phyloP scores from a whole-genome alignment of 2,888 invertebrate genomes.

The Epinotia brunnichana region DNA sequence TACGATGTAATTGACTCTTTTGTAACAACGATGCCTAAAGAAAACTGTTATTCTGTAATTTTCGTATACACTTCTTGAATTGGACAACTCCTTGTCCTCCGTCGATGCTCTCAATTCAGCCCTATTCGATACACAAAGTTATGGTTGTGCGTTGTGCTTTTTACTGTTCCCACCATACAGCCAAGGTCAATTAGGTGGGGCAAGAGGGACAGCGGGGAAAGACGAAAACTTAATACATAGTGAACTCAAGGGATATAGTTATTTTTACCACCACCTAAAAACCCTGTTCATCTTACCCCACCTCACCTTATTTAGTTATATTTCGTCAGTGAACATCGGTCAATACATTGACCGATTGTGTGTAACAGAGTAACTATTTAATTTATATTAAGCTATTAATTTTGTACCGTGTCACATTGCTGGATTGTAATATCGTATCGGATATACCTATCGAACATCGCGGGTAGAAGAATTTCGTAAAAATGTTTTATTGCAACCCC shows the following conservation, averaged over 20 bases:
- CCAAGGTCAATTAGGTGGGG: background rate
- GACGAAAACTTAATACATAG: too few species aligned
- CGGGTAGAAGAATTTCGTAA: constrained; percentile 37
- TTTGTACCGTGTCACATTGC: background rate
- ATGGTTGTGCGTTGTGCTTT: too few species aligned
- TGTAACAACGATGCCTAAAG: background rate
- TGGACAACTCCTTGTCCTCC: too few species aligned
- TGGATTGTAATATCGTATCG: background rate
- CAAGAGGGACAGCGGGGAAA: too few species aligned
- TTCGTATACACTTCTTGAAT: background rate
- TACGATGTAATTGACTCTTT: background rate
- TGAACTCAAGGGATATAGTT: too few species aligned
- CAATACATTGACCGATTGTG: background rate
- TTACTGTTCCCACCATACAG: too few species aligned
- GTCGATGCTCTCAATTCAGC: background rate
- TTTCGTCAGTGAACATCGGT: background rate
- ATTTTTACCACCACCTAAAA: too few species aligned
- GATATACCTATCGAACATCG: too few species aligned
- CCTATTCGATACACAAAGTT: background rate
- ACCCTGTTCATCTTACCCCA: too few species aligned
- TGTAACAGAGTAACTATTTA: background rate
- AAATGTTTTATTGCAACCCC: constrained; percentile 45
- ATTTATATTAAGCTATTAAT: background rate
- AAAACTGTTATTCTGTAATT: background rate
- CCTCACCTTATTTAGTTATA: background rate